Base-by-base conservation (phyloP, 2,888 invertebrate species). In the Galerucella nymphaeae region DNA sequence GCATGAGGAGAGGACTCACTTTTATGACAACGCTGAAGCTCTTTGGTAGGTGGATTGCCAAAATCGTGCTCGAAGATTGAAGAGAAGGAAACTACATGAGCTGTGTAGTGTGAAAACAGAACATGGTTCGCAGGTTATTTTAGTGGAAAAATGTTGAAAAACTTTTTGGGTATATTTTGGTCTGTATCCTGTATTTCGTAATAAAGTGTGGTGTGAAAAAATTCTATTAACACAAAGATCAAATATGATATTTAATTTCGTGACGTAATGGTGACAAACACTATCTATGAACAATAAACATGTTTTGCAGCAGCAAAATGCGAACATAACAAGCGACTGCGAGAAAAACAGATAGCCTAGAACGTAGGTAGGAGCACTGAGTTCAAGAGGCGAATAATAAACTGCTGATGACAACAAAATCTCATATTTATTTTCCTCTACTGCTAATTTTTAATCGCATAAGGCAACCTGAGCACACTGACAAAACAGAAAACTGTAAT, bases 401-500 rank as follows among this genome's bases (percentile, higher is more conserved):
- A 66, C 53, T 53, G 71, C 71, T 62, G 68, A 68, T 42, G 64
- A 50, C 59, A 48, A 61, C 65, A 41, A 50, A 30, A 45, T 58
- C 48, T 50, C 50, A 45, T 67, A 67, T 62, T 53, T 55, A 61
- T 70, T 73, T 53, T 70, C 18, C 69, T 57, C 20, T 63, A 67
- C 58, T 59, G 70, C 67, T 62, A 74, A 71, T 74, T 71, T 74
- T 74, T 74, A 74, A 74, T 74, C 71, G 74, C 68, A 53, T 65
- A 64, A 72, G 45, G 65, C 68, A 68, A 69, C 72, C 65, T 45
- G 71, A 48, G 61, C 73, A 66, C 69, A 62, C 72, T 41, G 61
- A 41, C 61, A 75, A 73, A 75, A 74, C 75, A 77, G 77, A 77
- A 77, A 77, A 74, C 77, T 75, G 75, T 77, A 75, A 77, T 73